Conservation (phyloP, 2,888 invertebrate genomes). For the Lepetodrilus schrolli region DNA sequence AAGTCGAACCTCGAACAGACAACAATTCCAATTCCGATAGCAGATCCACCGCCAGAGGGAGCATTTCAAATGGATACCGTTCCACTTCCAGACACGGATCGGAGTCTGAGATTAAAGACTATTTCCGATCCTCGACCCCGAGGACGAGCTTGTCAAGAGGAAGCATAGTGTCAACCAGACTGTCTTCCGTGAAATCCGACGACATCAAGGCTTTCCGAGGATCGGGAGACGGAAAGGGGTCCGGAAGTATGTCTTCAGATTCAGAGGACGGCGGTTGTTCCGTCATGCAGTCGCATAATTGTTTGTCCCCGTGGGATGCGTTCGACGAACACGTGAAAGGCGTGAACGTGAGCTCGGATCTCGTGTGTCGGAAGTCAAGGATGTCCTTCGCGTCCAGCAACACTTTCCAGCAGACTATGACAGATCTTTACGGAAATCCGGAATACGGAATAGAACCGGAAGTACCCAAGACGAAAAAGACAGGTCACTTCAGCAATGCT, state of each 20-base stretch:
- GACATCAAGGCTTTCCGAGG: neutral
- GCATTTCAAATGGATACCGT: neutral
- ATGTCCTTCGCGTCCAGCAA: conserved; percentile 57
- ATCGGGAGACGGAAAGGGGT: neutral
- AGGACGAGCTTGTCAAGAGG: neutral
- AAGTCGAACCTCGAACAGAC: neutral
- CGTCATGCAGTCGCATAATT: neutral
- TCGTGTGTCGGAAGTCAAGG: conserved; percentile 46
- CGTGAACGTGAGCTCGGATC: conserved; percentile 51
- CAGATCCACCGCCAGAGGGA: neutral
- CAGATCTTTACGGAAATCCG: conserved; percentile 57
- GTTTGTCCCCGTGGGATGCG: conserved; percentile 43
- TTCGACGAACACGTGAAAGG: conserved; percentile 56
- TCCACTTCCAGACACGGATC: neutral
- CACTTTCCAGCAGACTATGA: conserved; percentile 60
- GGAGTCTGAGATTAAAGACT: neutral
- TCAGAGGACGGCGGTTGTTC: neutral
- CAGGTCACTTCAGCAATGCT: neutral
- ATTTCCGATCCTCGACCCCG: neutral
- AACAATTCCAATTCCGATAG: conserved; percentile 8
- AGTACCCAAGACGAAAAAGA: conserved; percentile 38
- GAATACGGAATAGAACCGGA: conserved; percentile 53
- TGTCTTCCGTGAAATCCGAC: neutral
- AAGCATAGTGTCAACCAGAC: neutral
- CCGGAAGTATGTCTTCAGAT: conserved; percentile 25